These are phyloP conservation scores for Erinaceus europaeus DNA, from an alignment of 2,113 vertebrate genomes.

Conservation along the genomic window DNA sequence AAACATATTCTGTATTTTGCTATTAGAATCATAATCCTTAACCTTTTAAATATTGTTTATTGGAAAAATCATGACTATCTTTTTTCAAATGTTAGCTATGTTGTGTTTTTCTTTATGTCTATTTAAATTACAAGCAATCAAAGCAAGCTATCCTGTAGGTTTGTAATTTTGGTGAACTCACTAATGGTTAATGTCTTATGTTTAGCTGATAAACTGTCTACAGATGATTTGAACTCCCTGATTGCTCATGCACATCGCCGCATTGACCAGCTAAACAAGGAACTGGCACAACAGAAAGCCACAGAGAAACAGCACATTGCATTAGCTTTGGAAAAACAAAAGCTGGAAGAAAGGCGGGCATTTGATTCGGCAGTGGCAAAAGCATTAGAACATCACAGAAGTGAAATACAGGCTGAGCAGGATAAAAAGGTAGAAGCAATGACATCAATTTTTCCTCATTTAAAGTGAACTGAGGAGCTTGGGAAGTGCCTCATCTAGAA, in stretches of 20 bases:
- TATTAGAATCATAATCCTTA: neutral
- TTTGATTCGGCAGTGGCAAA: constrained; percentile 87
- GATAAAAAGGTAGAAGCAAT: constrained; percentile 88
- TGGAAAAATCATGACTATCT: no score
- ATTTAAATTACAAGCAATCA: neutral
- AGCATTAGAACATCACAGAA: constrained; percentile 86
- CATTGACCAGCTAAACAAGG: constrained; percentile 93
- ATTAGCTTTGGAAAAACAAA: constrained; percentile 90
- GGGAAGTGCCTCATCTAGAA: no score
- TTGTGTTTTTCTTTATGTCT: neutral
- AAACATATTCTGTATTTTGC: constrained; percentile 37
- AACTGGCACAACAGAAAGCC: constrained; percentile 92
- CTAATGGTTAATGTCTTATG: neutral
- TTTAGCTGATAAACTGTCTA: constrained; percentile 89
- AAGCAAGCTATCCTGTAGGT: neutral
- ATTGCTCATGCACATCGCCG: constrained; percentile 96
- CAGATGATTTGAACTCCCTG: constrained; percentile 93
- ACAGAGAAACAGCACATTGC: constrained; percentile 92
- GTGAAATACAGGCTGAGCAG: constrained; percentile 87
- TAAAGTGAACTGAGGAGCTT: neutral
- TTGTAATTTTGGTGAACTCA: neutral
- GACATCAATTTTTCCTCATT: neutral
- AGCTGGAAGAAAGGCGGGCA: constrained; percentile 87
- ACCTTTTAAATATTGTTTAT: neutral
- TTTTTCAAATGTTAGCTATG: neutral